phyloP scores from a whole-genome alignment of 2,797 vertebrate genomes.

The Falco concolor region DNA sequence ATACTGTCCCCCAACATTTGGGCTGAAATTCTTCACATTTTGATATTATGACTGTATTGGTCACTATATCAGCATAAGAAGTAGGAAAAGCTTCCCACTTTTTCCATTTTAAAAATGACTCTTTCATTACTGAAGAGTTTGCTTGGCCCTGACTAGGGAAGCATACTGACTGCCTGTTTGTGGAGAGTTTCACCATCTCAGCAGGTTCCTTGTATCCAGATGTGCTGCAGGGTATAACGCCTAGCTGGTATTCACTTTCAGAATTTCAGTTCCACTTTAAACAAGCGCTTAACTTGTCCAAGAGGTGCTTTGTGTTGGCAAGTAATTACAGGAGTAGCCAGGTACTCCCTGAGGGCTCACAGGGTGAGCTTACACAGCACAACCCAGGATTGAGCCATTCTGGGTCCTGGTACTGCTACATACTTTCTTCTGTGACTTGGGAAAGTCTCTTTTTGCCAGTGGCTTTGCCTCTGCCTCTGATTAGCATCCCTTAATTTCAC shows the following conservation, averaged over 20 bases:
- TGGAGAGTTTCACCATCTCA: not conserved
- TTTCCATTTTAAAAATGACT: not conserved
- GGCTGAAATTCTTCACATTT: not conserved
- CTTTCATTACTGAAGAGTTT: not conserved
- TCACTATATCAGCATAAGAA: not conserved
- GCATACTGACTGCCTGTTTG: not conserved
- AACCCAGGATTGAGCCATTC: not conserved
- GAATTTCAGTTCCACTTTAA: not conserved
- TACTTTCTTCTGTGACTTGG: not conserved
- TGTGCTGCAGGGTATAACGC: not conserved
- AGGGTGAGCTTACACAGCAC: not conserved
- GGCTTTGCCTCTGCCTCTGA: not conserved
- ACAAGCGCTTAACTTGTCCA: not conserved
- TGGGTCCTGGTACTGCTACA: not conserved
- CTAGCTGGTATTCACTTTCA: not conserved
- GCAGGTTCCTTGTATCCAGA: not conserved
- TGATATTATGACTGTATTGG: not conserved
- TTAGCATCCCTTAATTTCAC: not conserved
- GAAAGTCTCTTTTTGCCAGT: not conserved
- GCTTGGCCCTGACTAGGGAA: not conserved
- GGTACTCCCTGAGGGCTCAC: not conserved
- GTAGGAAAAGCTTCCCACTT: not conserved
- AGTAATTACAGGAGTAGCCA: not conserved
- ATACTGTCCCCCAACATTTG: not conserved
- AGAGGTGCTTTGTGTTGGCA: not conserved